Conservation (phyloP, 2,113 vertebrate genomes). For the Symphodus melops region DNA sequence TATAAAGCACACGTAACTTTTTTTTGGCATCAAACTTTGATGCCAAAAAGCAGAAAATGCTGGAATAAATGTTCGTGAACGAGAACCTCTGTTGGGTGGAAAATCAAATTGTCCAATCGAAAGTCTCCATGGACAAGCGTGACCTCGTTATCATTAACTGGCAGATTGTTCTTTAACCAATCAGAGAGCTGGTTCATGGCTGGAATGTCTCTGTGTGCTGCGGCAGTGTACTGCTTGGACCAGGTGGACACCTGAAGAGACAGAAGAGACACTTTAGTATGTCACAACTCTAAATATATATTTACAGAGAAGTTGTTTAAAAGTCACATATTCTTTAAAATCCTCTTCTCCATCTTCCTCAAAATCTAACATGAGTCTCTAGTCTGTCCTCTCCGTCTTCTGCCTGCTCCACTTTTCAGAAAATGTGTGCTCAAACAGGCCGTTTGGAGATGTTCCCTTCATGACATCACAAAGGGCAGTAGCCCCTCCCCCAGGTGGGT, state of each 20-base stretch:
- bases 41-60: neutral
- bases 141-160: conserved; percentile 85
- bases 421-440: no score
- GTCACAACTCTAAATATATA: neutral
- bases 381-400: no score
- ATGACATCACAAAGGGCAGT: no score
- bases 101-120: conserved; percentile 91
- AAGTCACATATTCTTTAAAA: no score
- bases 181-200: conserved; percentile 88
- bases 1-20: conserved; percentile 41
- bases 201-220: conserved; percentile 87
- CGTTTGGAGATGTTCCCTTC: no score
- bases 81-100: conserved; percentile 91
- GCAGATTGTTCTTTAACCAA: conserved; percentile 90
- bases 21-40: neutral
- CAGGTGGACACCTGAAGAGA: conserved; percentile 88
- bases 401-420: no score
- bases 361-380: no score
- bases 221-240: conserved; percentile 91
- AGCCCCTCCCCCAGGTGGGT: no score
- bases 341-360: no score
- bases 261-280: neutral
- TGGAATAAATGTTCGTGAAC: neutral
- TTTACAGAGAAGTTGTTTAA: no score
- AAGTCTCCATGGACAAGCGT: conserved; percentile 92